Base-by-base conservation (phyloP, 2,888 invertebrate species). In the Torymus aiolomorphi region DNA sequence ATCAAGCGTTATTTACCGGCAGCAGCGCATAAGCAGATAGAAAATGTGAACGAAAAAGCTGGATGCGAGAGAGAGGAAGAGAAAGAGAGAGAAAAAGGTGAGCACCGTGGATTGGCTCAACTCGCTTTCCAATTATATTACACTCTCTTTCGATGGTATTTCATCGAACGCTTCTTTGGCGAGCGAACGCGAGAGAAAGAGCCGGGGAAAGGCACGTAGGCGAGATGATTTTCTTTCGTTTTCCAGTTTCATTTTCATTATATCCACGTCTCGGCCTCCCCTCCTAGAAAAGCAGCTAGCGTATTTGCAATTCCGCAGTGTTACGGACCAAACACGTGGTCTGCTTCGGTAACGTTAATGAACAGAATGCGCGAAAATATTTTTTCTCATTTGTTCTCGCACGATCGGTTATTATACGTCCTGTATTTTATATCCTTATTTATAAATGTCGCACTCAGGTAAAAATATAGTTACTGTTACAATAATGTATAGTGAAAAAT, bases 1-100 rank as follows among this genome's bases (percentile, higher is more conserved):
- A 80, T 80, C 76, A 80, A 63, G 69, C 73, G 73, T 76, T 76
- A 80, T 80, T 80, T 80, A 71, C 63, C 52, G 70, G 24, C 20
- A 18, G 31, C 14, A 13, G 16, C 18, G 62, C 49, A 70, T 67
- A 69, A 69, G 67, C 61, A 66, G 66, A 73, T 52, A 24, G 49
- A 24, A 78, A 62, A 49, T 69, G 10, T 69, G 12, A 56, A 42
- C 42, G 42, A 42, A 42, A 67, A 13, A 16, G 24, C 16, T 24
- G 52, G 11, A 1, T 42, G 42, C 31, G 31, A n/a, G 71, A 52
- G 18, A 59, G 56, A 42, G 61, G 69, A 18, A 8, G 56, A n/a
- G 20, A 31, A 10, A 4, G 11, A 18, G 10, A 74, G 18, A 20
- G 49, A 13, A 24, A 59, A 18, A 52, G 31, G 56, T 1, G 4